Conservation (phyloP, 2,113 vertebrate species). For the Hippocampus guttulatus region DNA sequence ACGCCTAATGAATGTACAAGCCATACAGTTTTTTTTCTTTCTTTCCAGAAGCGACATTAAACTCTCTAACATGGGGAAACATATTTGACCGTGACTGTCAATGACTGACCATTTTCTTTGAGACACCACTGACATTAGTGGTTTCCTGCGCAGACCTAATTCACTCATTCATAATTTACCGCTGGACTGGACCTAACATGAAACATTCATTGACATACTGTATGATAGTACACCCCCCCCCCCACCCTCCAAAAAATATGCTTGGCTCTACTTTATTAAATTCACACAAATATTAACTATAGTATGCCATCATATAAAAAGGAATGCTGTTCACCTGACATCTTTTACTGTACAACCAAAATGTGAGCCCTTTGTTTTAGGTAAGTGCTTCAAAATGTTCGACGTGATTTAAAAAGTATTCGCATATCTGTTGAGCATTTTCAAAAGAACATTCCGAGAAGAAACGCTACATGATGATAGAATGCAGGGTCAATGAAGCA, state of each 20-base stretch:
- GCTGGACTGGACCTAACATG: too few relatives aligned
- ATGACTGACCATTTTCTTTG: neutral
- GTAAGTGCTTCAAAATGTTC: neutral
- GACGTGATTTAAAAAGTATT: neutral
- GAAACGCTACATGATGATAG: neutral
- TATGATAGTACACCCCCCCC: neutral
- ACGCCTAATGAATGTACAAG: slow-evolving; percentile 17
- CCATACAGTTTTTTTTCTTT: slow-evolving; percentile 10
- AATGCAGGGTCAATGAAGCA: neutral
- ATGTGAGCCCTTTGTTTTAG: too few relatives aligned
- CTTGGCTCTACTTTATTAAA: too few relatives aligned
- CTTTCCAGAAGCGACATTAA: slow-evolving; percentile 7
- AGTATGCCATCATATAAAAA: too few relatives aligned
- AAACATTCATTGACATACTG: neutral
- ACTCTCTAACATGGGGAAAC: slow-evolving; percentile 13
- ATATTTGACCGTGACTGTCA: slow-evolving; percentile 3
- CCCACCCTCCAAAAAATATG: too few relatives aligned
- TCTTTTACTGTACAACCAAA: too few relatives aligned
- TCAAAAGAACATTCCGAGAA: neutral
- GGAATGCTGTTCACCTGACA: too few relatives aligned
- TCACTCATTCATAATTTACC: neutral
- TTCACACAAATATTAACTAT: too few relatives aligned
- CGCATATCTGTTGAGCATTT: too few relatives aligned
- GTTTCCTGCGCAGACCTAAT: too few relatives aligned
- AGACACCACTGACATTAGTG: neutral